Conservation (phyloP, 2,888 invertebrate species). For the Polylopha cassiicola region DNA sequence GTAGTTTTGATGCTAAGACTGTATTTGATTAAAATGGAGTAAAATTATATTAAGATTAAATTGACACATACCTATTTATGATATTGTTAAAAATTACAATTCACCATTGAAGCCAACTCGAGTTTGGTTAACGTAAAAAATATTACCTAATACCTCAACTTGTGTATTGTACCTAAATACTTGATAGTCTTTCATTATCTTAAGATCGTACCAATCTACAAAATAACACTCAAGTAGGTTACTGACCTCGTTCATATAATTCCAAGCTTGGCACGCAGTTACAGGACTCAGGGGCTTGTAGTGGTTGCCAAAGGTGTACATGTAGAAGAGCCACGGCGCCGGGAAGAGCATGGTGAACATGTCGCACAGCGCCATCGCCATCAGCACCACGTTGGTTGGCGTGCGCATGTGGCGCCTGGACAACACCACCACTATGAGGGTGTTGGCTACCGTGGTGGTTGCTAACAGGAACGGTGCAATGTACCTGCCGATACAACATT, state of each 20-base stretch:
- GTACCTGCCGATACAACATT: slow-evolving; percentile 53
- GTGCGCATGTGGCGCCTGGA: slow-evolving; percentile 94
- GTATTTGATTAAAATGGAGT: too few relatives aligned
- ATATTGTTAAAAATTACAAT: too few relatives aligned
- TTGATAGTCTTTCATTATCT: too few relatives aligned
- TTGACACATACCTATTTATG: too few relatives aligned
- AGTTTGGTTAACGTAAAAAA: too few relatives aligned
- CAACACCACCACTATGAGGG: slow-evolving; percentile 92
- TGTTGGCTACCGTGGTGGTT: slow-evolving; percentile 93
- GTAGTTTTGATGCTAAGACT: too few relatives aligned
- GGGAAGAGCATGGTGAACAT: slow-evolving; percentile 95
- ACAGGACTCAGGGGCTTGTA: slow-evolving; percentile 87
- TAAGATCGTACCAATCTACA: too few relatives aligned
- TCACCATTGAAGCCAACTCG: too few relatives aligned
- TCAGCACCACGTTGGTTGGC: slow-evolving; percentile 93
- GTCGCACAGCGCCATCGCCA: slow-evolving; percentile 97
- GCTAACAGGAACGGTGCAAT: slow-evolving; percentile 90
- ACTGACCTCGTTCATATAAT: slow-evolving; percentile 87
- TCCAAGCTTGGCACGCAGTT: slow-evolving; percentile 87
- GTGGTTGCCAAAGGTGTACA: slow-evolving; percentile 93
- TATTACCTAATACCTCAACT: too few relatives aligned
- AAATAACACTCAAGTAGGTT: too few relatives aligned
- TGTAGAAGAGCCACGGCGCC: slow-evolving; percentile 93
- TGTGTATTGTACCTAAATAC: too few relatives aligned
- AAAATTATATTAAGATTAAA: too few relatives aligned